A percentile compares a stretch with the other conserved stretches of the same genome.
phyloP scores from a whole-genome alignment of 1,140 invertebrate genomes.

The Zaprionus kolodkinae region DNA sequence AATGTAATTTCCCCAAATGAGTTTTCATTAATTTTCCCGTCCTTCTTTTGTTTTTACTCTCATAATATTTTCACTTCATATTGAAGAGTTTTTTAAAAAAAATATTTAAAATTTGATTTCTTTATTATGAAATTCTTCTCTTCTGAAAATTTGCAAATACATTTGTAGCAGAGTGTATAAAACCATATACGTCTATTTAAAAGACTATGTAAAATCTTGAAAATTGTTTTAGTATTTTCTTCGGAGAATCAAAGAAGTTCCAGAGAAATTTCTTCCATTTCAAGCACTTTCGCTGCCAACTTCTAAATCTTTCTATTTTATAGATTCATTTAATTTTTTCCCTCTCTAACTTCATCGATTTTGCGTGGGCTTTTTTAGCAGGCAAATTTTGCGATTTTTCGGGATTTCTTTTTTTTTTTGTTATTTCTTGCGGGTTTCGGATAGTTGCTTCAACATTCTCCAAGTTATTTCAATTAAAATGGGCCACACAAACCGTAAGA shows the following conservation, averaged over 20 bases:
- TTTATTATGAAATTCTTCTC: background rate
- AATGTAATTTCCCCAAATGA: background rate
- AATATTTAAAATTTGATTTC: background rate
- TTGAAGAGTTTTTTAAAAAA: too few species aligned
- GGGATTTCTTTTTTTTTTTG: background rate
- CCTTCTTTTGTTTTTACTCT: background rate
- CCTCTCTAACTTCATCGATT: background rate
- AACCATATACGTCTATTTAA: too few species aligned
- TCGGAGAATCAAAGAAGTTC: background rate
- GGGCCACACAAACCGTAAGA: conserved; percentile 34
- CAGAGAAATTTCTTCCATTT: background rate
- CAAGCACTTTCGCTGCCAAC: background rate
- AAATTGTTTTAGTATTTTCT: too few species aligned
- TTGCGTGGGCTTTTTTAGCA: background rate
- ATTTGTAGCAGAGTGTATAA: too few species aligned
- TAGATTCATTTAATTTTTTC: background rate
- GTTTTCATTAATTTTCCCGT: background rate
- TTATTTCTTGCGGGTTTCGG: conserved; percentile 17
- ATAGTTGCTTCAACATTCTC: conserved; percentile 47
- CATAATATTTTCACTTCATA: background rate
- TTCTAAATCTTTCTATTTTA: background rate
- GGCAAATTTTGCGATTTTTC: background rate
- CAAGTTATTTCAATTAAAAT: conserved; percentile 73
- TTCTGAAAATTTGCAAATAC: too few species aligned
- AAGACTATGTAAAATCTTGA: too few species aligned